Conservation (phyloP, 2,888 invertebrate species). For the Lasiommata megera region DNA sequence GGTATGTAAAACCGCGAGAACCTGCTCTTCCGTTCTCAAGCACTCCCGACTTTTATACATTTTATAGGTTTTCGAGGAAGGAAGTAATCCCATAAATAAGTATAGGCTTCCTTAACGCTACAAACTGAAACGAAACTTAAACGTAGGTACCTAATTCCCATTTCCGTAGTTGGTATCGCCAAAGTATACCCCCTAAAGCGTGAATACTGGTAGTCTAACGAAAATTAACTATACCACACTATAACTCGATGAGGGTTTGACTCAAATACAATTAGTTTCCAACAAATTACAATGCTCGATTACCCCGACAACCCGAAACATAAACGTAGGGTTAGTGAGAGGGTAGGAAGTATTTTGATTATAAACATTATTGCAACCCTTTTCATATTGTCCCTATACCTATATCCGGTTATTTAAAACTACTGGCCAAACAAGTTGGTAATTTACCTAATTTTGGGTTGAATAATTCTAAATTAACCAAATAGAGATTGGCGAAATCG, state of each 20-base stretch:
- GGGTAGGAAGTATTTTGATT: slow-evolving; percentile 24
- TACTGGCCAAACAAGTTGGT: neutral
- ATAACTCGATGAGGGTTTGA: slow-evolving; percentile 20
- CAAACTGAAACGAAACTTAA: too few relatives aligned
- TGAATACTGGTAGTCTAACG: slow-evolving; percentile 5
- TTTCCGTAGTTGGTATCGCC: too few relatives aligned
- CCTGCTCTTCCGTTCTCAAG: too few relatives aligned
- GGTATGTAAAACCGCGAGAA: too few relatives aligned
- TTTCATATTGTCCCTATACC: neutral
- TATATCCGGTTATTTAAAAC: neutral
- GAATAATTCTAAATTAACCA: neutral
- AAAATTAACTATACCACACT: slow-evolving; percentile 11
- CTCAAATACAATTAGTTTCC: slow-evolving; percentile 24
- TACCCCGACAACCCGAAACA: slow-evolving; percentile 17
- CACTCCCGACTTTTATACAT: too few relatives aligned
- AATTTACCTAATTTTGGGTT: neutral
- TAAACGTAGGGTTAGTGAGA: slow-evolving; percentile 14
- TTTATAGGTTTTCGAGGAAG: too few relatives aligned
- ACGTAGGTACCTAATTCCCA: too few relatives aligned
- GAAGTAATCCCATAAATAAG: too few relatives aligned
- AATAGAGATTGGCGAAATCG: too few relatives aligned
- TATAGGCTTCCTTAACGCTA: too few relatives aligned
- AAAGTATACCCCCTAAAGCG: too few relatives aligned
- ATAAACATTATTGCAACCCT: slow-evolving; percentile 18
- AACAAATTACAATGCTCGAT: slow-evolving; percentile 22